Conservation (phyloP, 2,888 invertebrate species). For the Argyra leucocephala region DNA sequence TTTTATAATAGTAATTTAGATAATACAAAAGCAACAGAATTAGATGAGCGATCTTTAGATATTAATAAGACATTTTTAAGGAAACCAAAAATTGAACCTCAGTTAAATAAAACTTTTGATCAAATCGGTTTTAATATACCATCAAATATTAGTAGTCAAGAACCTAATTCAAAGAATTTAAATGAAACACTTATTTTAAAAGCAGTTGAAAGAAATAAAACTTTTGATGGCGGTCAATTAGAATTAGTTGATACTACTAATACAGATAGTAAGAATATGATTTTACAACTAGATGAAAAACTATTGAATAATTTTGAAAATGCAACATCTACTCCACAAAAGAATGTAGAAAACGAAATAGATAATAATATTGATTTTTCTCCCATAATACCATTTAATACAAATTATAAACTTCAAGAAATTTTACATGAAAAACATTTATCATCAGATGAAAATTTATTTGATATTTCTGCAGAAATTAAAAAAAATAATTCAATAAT, state of each 20-base stretch:
- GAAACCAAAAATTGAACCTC: background rate
- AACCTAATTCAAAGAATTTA: too few species aligned
- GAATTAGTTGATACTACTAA: too few species aligned
- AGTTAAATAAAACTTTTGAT: background rate
- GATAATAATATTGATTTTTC: background rate
- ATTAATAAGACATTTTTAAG: constrained; percentile 4
- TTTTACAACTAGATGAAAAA: too few species aligned
- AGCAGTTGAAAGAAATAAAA: too few species aligned
- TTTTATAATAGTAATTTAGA: background rate
- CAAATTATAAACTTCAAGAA: background rate
- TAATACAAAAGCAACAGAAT: background rate
- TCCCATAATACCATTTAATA: background rate
- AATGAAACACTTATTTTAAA: too few species aligned
- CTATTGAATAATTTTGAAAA: too few species aligned
- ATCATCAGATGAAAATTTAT: background rate
- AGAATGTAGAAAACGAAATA: background rate
- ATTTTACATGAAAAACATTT: background rate
- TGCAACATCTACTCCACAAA: background rate
- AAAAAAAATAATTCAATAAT: background rate
- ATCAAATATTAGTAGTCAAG: background rate
- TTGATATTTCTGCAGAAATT: background rate
- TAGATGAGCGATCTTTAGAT: background rate
- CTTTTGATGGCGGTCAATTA: too few species aligned
- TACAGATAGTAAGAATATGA: too few species aligned
- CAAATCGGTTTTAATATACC: background rate